A percentile compares a stretch with the other conserved stretches of the same genome.
Evolutionary conservation across 1,140 invertebrate species (phyloP).

Genomic region (Lucilia sericata): DNA sequence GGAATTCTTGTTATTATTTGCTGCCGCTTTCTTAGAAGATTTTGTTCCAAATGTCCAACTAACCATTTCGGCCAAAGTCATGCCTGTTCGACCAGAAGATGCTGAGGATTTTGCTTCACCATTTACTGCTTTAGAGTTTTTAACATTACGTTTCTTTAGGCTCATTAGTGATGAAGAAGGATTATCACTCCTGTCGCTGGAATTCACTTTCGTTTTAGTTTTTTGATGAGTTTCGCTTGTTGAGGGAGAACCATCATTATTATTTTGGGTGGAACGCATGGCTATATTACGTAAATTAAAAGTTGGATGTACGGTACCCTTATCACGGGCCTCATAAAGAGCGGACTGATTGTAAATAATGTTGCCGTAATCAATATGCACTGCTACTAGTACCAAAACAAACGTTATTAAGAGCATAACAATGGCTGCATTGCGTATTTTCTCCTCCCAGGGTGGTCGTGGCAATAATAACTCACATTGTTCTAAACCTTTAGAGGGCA

Average conservation of each 20-base stretch:
- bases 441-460: slow-evolving; percentile 84
- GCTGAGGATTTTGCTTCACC: neutral
- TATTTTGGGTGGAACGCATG: slow-evolving; percentile 49
- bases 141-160: slow-evolving; percentile 4
- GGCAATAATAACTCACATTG: slow-evolving; percentile 79
- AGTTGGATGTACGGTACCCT: slow-evolving; percentile 70
- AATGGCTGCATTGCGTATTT: slow-evolving; percentile 78
- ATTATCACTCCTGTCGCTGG: neutral
- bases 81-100: neutral
- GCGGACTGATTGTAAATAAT: slow-evolving; percentile 73
- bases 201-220: neutral
- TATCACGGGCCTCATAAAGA: slow-evolving; percentile 68
- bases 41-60: slow-evolving; percentile 33
- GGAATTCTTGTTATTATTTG: neutral
- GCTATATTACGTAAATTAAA: slow-evolving; percentile 73
- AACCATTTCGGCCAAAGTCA: slow-evolving; percentile 32
- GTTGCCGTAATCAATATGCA: slow-evolving; percentile 82
- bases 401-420: slow-evolving; percentile 75
- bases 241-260: slow-evolving; percentile 33
- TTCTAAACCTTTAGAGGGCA: slow-evolving; percentile 82
- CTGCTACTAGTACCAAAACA: slow-evolving; percentile 76
- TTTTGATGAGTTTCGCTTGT: neutral
- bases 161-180: neutral
- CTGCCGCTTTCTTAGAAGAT: neutral
- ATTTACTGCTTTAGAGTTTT: neutral